These are phyloP conservation scores for Polymixis lichenea DNA, from an alignment of 2,888 invertebrate species.

Conservation along the genomic window DNA sequence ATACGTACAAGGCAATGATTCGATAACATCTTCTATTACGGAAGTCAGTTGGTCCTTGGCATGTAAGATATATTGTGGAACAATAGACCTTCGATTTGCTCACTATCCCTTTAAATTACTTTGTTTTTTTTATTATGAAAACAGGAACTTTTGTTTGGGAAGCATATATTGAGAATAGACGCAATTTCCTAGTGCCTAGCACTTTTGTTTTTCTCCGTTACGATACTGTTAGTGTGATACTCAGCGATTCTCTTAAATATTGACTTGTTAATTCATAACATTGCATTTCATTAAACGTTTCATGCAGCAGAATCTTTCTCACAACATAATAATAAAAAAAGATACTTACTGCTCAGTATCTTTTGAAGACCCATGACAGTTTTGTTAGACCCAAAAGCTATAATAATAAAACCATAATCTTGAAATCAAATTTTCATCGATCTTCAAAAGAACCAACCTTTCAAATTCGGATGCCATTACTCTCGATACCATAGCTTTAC, in stretches of 20 bases:
- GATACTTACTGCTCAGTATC: background rate
- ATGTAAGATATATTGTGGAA: constrained; percentile 57
- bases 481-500: constrained; percentile 49
- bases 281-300: background rate
- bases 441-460: constrained; percentile 24
- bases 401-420: background rate
- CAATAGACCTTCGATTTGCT: constrained; percentile 61
- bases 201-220: background rate
- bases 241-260: background rate
- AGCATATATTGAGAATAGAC: background rate
- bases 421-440: background rate
- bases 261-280: background rate
- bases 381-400: too few species aligned
- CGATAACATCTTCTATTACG: constrained; percentile 55
- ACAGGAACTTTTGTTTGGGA: constrained; percentile 12
- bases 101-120: constrained; percentile 44
- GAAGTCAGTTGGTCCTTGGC: constrained; percentile 57
- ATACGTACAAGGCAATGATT: constrained; percentile 40
- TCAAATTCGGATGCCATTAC: constrained; percentile 48
- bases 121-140: constrained; percentile 40
- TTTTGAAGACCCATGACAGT: background rate
- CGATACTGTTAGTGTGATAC: background rate
- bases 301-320: background rate
- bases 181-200: background rate
- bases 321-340: background rate